Conservation (phyloP, 2,113 vertebrate genomes). For the Sialia sialis region DNA sequence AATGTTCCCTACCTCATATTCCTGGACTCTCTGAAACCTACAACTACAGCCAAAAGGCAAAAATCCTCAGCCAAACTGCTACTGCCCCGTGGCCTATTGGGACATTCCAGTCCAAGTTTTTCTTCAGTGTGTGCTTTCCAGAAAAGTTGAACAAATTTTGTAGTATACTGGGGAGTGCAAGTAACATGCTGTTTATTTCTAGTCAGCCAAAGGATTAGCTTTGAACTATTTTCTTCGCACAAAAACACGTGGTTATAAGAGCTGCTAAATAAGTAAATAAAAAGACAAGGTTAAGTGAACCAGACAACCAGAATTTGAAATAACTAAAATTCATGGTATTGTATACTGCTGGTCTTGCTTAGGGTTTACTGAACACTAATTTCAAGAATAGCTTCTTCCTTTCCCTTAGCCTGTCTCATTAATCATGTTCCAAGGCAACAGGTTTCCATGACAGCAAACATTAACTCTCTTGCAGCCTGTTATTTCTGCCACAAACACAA, state of each 20-base stretch:
- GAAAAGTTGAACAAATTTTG: background rate
- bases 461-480: constrained; percentile 16
- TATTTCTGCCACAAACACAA: background rate
- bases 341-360: background rate
- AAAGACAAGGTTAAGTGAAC: background rate
- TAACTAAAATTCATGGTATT: background rate
- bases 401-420: constrained; percentile 25
- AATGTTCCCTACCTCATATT: background rate
- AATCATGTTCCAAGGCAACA: constrained; percentile 57
- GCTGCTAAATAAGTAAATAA: background rate
- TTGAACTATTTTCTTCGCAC: background rate
- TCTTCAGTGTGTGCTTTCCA: background rate
- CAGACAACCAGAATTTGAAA: background rate
- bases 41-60: background rate
- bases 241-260: background rate
- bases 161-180: background rate
- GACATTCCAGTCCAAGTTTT: background rate
- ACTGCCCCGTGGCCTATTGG: background rate
- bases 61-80: background rate
- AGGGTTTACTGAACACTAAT: background rate
- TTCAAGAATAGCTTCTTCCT: constrained; percentile 6
- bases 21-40: background rate
- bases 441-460: constrained; percentile 69
- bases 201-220: background rate
- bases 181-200: background rate